Evolutionary conservation across 2,888 invertebrate species (phyloP).

Genomic region (Apotomis betuletana): DNA sequence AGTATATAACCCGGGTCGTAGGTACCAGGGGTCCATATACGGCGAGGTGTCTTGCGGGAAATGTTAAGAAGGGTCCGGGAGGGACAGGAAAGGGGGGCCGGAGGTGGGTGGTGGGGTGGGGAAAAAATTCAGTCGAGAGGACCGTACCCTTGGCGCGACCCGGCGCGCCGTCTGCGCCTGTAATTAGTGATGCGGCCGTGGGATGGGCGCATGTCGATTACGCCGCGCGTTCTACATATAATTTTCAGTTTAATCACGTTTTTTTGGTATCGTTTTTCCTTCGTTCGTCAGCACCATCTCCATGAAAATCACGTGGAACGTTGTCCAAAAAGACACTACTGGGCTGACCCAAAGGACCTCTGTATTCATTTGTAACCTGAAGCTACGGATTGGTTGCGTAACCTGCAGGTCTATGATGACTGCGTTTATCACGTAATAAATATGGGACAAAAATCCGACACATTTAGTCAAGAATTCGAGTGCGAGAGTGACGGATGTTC

Average conservation of each 20-base stretch:
- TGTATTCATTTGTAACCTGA: too few species aligned
- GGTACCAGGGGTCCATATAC: constrained; percentile 76
- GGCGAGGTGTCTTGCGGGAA: constrained; percentile 78
- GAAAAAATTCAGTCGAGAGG: constrained; percentile 78
- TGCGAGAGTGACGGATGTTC: too few species aligned
- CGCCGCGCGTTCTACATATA: constrained; percentile 34
- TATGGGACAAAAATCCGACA: too few species aligned
- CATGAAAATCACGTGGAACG: too few species aligned
- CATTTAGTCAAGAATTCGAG: too few species aligned
- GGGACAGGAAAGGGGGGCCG: constrained; percentile 72
- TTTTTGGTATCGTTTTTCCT: not conserved
- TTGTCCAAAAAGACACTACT: too few species aligned
- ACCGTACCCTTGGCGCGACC: constrained; percentile 80
- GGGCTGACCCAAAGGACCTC: too few species aligned
- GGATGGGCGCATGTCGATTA: constrained; percentile 65
- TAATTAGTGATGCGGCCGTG: constrained; percentile 80
- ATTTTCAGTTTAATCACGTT: constrained; percentile 3
- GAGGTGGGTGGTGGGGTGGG: constrained; percentile 68
- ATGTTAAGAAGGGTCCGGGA: constrained; percentile 81
- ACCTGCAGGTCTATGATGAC: too few species aligned
- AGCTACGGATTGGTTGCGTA: too few species aligned
- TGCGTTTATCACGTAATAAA: too few species aligned
- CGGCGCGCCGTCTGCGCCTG: constrained; percentile 77
- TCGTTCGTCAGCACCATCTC: not conserved
- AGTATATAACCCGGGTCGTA: constrained; percentile 77